Evolutionary conservation across 2,797 vertebrate species (phyloP).

Genomic region (Okamejei kenojei): DNA sequence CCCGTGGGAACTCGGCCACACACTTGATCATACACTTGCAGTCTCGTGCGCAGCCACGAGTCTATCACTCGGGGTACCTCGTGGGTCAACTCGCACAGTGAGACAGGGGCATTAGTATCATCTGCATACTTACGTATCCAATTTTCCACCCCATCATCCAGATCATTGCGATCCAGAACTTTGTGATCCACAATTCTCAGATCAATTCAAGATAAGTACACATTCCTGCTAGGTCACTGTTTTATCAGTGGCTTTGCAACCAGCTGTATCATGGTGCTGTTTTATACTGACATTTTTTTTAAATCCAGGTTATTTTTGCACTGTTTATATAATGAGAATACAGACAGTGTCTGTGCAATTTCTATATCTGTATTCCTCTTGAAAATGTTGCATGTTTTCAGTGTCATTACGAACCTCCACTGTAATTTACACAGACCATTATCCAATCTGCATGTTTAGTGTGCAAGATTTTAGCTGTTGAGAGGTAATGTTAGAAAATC

Average conservation of each 20-base stretch:
- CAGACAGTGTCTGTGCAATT: not conserved
- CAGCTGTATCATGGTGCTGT: not conserved
- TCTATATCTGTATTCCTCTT: not conserved
- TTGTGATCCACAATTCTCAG: not conserved
- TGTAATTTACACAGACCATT: not conserved
- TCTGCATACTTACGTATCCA: too few species aligned
- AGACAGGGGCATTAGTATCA: too few species aligned
- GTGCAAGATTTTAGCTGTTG: not conserved
- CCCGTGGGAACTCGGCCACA: too few species aligned
- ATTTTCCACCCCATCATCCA: too few species aligned
- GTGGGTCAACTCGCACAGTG: too few species aligned
- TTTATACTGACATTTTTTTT: slow-evolving; percentile 4
- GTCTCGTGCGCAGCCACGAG: too few species aligned
- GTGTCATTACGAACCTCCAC: not conserved
- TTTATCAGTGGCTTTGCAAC: not conserved
- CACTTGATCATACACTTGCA: too few species aligned
- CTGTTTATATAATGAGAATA: not conserved
- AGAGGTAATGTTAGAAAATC: not conserved
- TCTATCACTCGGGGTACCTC: too few species aligned
- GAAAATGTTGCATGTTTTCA: not conserved
- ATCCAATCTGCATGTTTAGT: not conserved
- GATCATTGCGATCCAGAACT: too few species aligned
- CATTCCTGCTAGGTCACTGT: not conserved
- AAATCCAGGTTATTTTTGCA: not conserved
- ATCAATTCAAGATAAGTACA: not conserved